Evolutionary conservation across 2,888 invertebrate genomes (phyloP), one percentile per base, ranked within the genome.

Genomic region (Rhagium mordax): DNA sequence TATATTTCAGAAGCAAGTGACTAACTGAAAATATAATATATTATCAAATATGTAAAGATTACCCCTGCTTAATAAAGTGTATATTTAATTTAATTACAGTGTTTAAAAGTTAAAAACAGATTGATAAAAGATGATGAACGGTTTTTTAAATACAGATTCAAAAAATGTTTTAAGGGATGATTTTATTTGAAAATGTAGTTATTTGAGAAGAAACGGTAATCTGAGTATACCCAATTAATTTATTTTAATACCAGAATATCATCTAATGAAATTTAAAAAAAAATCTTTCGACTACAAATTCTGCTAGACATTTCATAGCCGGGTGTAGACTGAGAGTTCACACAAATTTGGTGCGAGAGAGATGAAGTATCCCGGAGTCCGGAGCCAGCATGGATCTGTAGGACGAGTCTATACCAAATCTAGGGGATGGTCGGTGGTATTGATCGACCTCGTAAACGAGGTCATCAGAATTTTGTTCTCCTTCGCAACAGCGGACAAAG

Each of bases 361-460:
- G 67, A 61, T 29, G 68, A 51, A 41, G 64, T 69, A 53, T 69
- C 74, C 71, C 69, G 71, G 78, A 77, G 74, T 71, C 77, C 71
- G 71, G 47, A 57, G 55, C 67, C 47, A 41, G 57, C 57, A 41
- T 41, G 67, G 67, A 67, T 67, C 55, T 70, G 77, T 70, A 73
- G 79, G 79, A 74, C 78, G 78, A 79, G 81, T 80, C 80, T 76
- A 81, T 73, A 75, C 73, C 68, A 75, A 74, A 75, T 76, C 74
- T 76, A 74, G 78, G 83, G 81, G 79, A 75, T 75, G 82, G 81
- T 74, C 79, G 78, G 76, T 74, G 72, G 73, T 83, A 84, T 84
- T 83, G 84, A 84, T 84, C 84, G 81, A 59, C 69, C 66, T 65
- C 75, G 70, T 78, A 75, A 84, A 83, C 82, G 83, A 82, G 84